phyloP scores from a whole-genome alignment of 2,113 vertebrate genomes.

The Sisor rabdophorus region DNA sequence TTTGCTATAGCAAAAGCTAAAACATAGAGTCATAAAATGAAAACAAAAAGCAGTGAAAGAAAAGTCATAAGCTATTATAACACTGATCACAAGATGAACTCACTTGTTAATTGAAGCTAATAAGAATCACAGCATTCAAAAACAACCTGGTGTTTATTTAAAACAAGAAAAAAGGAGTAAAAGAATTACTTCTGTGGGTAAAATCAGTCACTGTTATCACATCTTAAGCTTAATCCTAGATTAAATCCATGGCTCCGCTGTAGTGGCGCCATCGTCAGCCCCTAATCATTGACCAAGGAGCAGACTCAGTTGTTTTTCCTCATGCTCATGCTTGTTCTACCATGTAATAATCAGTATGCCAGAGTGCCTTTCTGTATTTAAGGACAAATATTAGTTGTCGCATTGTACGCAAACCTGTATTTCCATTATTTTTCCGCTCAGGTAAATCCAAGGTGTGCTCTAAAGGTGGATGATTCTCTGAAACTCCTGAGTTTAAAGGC shows the following conservation, averaged over 20 bases:
- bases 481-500: neutral
- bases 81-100: neutral
- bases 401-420: slow-evolving; percentile 19
- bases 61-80: neutral
- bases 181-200: neutral
- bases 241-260: neutral
- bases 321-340: slow-evolving; percentile 1
- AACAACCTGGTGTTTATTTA: neutral
- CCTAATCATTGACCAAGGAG: neutral
- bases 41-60: no score
- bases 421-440: neutral
- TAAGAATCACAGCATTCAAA: neutral
- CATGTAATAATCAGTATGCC: slow-evolving; percentile 11
- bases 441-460: slow-evolving; percentile 1
- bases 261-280: neutral
- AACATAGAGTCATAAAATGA: no score
- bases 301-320: neutral
- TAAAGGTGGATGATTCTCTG: neutral
- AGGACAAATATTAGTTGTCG: neutral
- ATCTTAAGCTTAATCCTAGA: neutral
- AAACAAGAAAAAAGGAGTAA: neutral
- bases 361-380: neutral
- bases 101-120: neutral
- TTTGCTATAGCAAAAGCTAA: no score
- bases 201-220: neutral